Evolutionary conservation across 1,140 invertebrate genomes (phyloP).

Genomic region (Drosophila erecta): DNA sequence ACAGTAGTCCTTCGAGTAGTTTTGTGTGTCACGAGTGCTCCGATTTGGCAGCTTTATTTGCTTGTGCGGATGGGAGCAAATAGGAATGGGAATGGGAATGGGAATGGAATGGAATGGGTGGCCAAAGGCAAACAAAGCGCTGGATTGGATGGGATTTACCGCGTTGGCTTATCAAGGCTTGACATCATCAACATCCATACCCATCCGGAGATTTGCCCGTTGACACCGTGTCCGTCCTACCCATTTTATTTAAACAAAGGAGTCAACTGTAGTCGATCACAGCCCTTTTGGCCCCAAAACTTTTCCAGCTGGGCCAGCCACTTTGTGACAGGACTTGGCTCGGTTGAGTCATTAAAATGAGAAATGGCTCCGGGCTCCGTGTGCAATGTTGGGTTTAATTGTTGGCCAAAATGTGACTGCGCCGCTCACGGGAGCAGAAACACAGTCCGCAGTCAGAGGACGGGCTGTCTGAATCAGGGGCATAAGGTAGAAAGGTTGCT

Average conservation of each 20-base stretch:
- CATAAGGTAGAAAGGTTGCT: constrained; percentile 45
- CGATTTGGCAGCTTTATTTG: constrained; percentile 24
- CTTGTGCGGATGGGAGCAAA: not conserved
- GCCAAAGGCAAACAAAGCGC: constrained; percentile 29
- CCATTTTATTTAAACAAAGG: constrained; percentile 3
- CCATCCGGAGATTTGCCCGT: constrained; percentile 22
- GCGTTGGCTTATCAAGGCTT: constrained; percentile 31
- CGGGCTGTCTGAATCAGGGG: constrained; percentile 27
- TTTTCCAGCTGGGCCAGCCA: constrained; percentile 28
- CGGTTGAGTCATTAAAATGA: constrained; percentile 82
- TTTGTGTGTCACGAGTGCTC: constrained; percentile 45
- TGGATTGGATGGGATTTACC: constrained; percentile 34
- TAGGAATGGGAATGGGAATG: not conserved
- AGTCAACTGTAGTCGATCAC: constrained; percentile 10
- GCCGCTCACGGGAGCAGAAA: constrained; percentile 26
- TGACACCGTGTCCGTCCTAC: constrained; percentile 13
- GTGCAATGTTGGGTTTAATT: constrained; percentile 73
- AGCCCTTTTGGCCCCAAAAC: not conserved
- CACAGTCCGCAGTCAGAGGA: not conserved
- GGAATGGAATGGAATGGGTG: not conserved
- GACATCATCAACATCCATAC: constrained; percentile 34
- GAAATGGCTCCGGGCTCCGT: constrained; percentile 71
- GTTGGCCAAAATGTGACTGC: constrained; percentile 69
- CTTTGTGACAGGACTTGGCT: constrained; percentile 50
- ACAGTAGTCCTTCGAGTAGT: constrained; percentile 37